Evolutionary conservation across 2,113 vertebrate species (phyloP).

Genomic region (Prinia subflava): DNA sequence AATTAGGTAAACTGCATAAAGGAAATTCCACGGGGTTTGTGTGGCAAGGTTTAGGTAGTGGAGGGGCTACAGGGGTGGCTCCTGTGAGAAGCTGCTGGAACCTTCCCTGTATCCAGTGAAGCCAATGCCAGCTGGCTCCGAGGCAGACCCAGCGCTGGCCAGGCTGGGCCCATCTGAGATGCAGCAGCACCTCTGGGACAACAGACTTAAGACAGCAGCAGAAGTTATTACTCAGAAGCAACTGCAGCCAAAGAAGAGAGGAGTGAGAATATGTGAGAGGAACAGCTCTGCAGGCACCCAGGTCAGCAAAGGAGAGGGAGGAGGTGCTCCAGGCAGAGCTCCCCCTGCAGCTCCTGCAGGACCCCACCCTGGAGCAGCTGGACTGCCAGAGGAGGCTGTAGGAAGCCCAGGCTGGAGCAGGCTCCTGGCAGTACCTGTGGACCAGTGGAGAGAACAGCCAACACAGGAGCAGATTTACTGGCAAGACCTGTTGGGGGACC

Average conservation of each 20-base stretch:
- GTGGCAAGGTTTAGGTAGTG: neutral
- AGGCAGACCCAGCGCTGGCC: too few species aligned
- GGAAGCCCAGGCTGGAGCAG: neutral
- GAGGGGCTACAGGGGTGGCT: neutral
- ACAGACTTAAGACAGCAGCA: neutral
- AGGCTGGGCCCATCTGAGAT: neutral
- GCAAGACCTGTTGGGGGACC: neutral
- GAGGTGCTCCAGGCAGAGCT: neutral
- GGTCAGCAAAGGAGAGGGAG: neutral
- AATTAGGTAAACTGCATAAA: neutral
- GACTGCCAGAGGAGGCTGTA: rapidly evolving
- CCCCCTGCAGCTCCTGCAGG: neutral
- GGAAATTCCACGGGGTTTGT: neutral
- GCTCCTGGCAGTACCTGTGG: neutral
- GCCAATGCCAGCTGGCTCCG: neutral
- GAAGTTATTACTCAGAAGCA: neutral
- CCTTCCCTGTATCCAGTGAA: neutral
- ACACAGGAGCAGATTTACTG: neutral
- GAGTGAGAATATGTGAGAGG: neutral
- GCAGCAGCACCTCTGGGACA: neutral
- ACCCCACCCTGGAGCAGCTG: too few species aligned
- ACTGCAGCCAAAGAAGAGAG: neutral
- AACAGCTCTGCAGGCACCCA: neutral
- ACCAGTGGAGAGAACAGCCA: neutral
- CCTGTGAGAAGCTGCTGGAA: neutral